Evolutionary conservation across 2,888 invertebrate species (phyloP).

Genomic region (Adelognathus sp.): DNA sequence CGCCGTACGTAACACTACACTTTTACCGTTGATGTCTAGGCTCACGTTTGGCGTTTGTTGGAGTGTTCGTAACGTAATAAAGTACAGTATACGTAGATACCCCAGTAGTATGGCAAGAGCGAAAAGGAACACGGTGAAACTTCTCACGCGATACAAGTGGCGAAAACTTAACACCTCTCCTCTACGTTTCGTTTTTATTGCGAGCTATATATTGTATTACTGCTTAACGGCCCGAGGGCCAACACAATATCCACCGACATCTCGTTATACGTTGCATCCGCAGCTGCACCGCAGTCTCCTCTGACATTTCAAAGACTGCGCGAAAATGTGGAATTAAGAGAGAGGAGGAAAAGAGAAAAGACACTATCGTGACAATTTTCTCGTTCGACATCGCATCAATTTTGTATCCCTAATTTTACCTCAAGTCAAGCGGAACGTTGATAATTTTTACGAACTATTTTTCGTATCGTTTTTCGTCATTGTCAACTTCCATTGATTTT

Average conservation of each 20-base stretch:
- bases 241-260: not conserved
- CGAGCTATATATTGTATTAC: slow-evolving; percentile 10
- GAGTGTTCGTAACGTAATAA: not conserved
- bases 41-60: not conserved
- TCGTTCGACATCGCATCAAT: no score
- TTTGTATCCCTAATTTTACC: no score
- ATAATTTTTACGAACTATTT: no score
- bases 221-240: not conserved
- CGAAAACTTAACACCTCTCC: not conserved
- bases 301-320: not conserved
- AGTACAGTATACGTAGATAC: not conserved
- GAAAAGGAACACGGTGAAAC: not conserved
- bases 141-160: not conserved
- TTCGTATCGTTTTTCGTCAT: no score
- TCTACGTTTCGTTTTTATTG: slow-evolving; percentile 20
- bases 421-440: no score
- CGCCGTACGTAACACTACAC: not conserved
- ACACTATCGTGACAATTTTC: no score
- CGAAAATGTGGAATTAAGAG: not conserved
- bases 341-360: not conserved
- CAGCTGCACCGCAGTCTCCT: not conserved
- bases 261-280: not conserved
- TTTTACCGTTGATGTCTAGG: not conserved
- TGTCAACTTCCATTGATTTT: no score
- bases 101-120: not conserved